Conservation (phyloP, 2,888 invertebrate species). For the Pedicia rivosa region DNA sequence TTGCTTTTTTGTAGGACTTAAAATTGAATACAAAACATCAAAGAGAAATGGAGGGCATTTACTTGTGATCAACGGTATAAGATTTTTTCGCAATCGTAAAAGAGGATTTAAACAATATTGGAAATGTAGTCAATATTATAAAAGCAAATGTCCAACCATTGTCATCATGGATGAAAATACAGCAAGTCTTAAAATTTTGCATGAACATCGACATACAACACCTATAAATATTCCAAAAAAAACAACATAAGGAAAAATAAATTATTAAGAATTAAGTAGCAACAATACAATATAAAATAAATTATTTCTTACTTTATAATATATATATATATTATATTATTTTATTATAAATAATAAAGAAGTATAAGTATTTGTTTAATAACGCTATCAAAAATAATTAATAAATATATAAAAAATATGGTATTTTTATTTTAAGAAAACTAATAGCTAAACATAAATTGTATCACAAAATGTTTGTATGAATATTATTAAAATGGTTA, state of each 20-base stretch:
- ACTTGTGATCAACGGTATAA: conserved; percentile 29
- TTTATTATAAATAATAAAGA: too few relatives aligned
- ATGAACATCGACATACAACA: conserved; percentile 27
- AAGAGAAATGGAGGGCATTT: conserved; percentile 31
- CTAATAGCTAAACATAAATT: too few relatives aligned
- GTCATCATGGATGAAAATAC: conserved; percentile 29
- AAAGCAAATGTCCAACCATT: conserved; percentile 30
- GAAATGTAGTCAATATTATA: conserved; percentile 32
- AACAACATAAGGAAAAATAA: neutral
- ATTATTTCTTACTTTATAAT: too few relatives aligned
- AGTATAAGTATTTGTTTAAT: too few relatives aligned
- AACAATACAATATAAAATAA: too few relatives aligned
- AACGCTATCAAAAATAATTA: too few relatives aligned
- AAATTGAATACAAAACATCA: conserved; percentile 29
- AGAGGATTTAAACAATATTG: conserved; percentile 29
- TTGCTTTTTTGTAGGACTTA: conserved; percentile 20
- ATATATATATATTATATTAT: too few relatives aligned
- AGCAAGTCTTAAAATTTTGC: conserved; percentile 24
- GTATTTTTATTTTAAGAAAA: too few relatives aligned
- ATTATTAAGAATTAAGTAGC: neutral
- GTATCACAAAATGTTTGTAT: too few relatives aligned
- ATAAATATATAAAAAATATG: too few relatives aligned
- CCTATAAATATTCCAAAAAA: too few relatives aligned
- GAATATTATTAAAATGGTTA: too few relatives aligned
- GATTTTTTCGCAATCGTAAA: conserved; percentile 30